Evolutionary conservation across 2,888 invertebrate species (phyloP).

Genomic region (Stenotaenia linearis): DNA sequence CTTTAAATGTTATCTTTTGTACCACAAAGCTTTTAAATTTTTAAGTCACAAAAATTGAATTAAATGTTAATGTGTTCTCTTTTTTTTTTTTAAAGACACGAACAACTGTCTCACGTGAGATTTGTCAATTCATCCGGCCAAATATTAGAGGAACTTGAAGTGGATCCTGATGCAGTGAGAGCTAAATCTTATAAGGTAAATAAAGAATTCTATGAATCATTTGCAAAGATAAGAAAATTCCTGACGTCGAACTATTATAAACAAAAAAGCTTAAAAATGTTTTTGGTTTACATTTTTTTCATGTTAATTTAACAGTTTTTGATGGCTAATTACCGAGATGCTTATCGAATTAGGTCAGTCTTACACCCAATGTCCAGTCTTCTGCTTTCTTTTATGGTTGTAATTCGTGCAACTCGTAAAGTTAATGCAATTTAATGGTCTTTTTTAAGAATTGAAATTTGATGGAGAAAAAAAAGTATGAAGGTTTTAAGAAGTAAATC

Average conservation of each 20-base stretch:
- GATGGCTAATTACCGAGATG: not conserved
- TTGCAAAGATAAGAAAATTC: not conserved
- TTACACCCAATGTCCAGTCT: not conserved
- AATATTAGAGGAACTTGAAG: constrained; percentile 71
- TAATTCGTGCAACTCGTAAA: not conserved
- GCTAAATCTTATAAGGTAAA: constrained; percentile 27
- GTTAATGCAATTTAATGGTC: no score
- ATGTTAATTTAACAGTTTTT: not conserved
- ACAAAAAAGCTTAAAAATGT: not conserved
- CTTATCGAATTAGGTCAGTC: not conserved
- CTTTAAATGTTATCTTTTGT: no score
- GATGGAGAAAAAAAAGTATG: not conserved
- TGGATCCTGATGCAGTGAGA: constrained; percentile 30
- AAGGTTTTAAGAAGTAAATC: not conserved
- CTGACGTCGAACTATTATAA: not conserved
- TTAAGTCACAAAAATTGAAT: no score
- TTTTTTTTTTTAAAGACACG: constrained; percentile 35
- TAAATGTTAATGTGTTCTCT: no score
- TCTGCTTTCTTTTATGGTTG: not conserved
- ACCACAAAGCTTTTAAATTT: no score
- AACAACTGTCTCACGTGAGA: constrained; percentile 63
- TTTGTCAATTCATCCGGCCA: constrained; percentile 72
- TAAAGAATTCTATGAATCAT: not conserved
- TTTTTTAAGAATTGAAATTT: not conserved
- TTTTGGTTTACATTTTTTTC: not conserved